phyloP scores from a whole-genome alignment of 2,888 invertebrate species.

The Venusia cambrica region DNA sequence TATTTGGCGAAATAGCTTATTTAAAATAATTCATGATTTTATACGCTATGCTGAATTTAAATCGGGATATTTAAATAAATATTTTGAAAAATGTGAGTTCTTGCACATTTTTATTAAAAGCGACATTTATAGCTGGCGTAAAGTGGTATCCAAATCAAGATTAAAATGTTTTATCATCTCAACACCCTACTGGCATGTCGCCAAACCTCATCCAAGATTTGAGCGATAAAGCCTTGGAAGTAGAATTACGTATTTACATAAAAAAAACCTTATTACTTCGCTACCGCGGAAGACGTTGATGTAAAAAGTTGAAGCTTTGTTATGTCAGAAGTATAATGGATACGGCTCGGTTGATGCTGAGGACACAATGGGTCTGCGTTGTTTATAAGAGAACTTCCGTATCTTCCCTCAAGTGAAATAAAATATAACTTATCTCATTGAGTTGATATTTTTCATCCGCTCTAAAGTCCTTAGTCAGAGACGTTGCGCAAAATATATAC shows the following conservation, averaged over 20 bases:
- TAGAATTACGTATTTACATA: slow-evolving; percentile 44
- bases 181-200: slow-evolving; percentile 46
- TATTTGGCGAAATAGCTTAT: slow-evolving; percentile 30
- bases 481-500: too few relatives aligned
- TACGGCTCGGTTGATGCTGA: slow-evolving; percentile 14
- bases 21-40: slow-evolving; percentile 31
- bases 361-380: slow-evolving; percentile 5
- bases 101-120: too few relatives aligned
- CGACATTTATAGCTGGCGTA: too few relatives aligned
- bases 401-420: slow-evolving; percentile 6
- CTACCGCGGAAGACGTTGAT: slow-evolving; percentile 31
- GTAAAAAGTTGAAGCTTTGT: slow-evolving; percentile 30
- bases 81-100: too few relatives aligned
- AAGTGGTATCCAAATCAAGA: too few relatives aligned
- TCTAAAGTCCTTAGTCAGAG: too few relatives aligned
- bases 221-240: slow-evolving; percentile 42
- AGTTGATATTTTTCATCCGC: background rate
- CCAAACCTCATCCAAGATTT: slow-evolving; percentile 46
- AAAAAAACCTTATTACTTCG: slow-evolving; percentile 39
- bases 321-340: slow-evolving; percentile 27
- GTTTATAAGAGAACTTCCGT: slow-evolving; percentile 14
- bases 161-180: slow-evolving; percentile 45
- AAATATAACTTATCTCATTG: slow-evolving; percentile 6
- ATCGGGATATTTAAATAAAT: slow-evolving; percentile 21
- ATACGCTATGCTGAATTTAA: slow-evolving; percentile 24